Conservation (phyloP, 2,888 invertebrate species). For the Nipponacmea schrenckii region DNA sequence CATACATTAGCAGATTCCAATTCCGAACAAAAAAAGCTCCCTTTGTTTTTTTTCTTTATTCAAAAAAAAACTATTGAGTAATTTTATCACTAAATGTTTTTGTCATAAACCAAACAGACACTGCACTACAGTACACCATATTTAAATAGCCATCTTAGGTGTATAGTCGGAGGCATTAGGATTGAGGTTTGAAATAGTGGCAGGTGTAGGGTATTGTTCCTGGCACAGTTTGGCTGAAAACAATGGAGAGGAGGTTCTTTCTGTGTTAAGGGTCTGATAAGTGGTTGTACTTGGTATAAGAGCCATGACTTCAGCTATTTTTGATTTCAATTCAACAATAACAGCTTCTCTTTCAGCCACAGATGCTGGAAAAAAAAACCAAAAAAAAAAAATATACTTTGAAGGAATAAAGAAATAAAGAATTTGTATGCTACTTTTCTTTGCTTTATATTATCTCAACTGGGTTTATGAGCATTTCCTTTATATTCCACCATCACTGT, state of each 20-base stretch:
- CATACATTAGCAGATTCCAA: background rate
- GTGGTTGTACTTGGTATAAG: conserved; percentile 77
- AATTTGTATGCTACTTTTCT: background rate
- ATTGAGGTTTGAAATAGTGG: conserved; percentile 76
- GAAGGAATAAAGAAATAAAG: background rate
- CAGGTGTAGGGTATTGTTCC: conserved; percentile 39
- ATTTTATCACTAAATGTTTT: no score
- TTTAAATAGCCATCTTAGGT: conserved; percentile 73
- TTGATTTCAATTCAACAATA: conserved; percentile 87
- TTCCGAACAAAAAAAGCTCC: no score
- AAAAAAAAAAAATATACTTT: no score
- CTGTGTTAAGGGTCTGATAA: conserved; percentile 39
- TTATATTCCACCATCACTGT: no score
- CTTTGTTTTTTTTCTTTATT: no score
- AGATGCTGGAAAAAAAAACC: conserved; percentile 74
- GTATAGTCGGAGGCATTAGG: conserved; percentile 93
- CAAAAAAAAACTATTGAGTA: no score
- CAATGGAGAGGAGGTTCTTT: conserved; percentile 49
- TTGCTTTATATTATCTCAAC: no score
- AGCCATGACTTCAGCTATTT: conserved; percentile 92
- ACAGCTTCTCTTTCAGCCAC: conserved; percentile 89
- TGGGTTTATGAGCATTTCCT: no score
- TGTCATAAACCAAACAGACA: background rate
- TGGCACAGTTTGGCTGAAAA: conserved; percentile 48
- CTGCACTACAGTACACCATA: background rate